A percentile compares a stretch with the other conserved stretches of the same genome.
phyloP scores from a whole-genome alignment of 1,140 invertebrate species.

The Parasteatoda tepidariorum region DNA sequence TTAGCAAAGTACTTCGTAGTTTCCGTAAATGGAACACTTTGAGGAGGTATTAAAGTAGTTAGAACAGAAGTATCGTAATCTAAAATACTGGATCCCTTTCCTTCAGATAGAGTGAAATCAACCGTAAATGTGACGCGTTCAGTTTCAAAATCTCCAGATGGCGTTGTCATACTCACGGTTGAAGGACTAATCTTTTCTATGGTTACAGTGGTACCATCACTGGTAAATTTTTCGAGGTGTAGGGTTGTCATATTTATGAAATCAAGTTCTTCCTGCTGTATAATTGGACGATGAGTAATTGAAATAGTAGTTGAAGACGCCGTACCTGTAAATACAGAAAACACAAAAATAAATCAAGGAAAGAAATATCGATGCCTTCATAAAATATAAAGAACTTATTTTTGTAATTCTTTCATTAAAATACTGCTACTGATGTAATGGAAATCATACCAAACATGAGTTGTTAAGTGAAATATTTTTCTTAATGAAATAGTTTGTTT shows the following conservation, averaged over 20 bases:
- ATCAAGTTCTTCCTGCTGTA: slow-evolving; percentile 14
- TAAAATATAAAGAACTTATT: neutral
- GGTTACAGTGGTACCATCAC: neutral
- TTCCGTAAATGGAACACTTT: slow-evolving; percentile 6
- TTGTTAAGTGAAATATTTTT: too few relatives aligned
- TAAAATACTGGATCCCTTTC: neutral
- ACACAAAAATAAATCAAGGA: neutral
- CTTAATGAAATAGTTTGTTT: too few relatives aligned
- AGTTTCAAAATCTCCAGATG: neutral
- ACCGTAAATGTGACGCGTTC: neutral
- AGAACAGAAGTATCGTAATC: slow-evolving; percentile 1
- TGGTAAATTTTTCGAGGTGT: slow-evolving; percentile 36
- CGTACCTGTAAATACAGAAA: neutral
- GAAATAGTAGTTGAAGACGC: slow-evolving; percentile 8
- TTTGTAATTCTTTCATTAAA: neutral
- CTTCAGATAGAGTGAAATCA: slow-evolving; percentile 1
- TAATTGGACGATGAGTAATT: neutral
- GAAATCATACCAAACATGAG: too few relatives aligned
- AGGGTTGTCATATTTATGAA: slow-evolving; percentile 41
- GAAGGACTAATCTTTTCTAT: neutral
- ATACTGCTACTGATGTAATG: too few relatives aligned
- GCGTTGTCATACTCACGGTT: neutral
- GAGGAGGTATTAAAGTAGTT: neutral
- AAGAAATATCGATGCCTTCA: too few relatives aligned
- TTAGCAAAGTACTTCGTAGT: slow-evolving; percentile 1